phyloP scores from a whole-genome alignment of 2,888 invertebrate species.

The Tanypteryx hageni region DNA sequence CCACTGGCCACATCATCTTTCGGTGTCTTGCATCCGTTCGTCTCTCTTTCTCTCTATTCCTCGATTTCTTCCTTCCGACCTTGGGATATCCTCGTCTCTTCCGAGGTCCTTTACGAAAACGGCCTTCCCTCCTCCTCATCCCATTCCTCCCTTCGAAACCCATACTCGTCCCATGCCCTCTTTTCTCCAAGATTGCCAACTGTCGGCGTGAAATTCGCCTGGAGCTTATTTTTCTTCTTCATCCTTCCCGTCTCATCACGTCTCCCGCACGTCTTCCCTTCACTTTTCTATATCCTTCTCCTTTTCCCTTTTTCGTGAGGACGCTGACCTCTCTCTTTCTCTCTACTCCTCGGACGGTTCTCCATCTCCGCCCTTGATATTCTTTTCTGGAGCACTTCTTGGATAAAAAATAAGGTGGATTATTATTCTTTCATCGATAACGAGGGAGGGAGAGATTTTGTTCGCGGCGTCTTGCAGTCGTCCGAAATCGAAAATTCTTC shows the following conservation, averaged over 20 bases:
- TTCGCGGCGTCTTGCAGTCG: too few species aligned
- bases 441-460: neutral
- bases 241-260: neutral
- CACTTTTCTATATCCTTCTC: too few species aligned
- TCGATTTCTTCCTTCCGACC: neutral
- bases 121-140: neutral
- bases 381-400: neutral
- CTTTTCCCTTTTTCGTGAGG: too few species aligned
- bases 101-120: neutral
- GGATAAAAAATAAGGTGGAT: neutral
- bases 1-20: neutral
- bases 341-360: neutral
- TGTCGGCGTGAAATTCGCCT: constrained; percentile 8
- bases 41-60: neutral
- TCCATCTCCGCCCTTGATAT: neutral
- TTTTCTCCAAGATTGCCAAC: constrained; percentile 40
- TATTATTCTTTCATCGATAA: neutral
- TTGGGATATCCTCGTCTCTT: neutral
- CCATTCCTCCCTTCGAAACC: neutral
- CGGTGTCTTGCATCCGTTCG: neutral
- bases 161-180: neutral
- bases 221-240: neutral
- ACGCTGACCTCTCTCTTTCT: neutral
- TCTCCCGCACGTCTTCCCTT: neutral
- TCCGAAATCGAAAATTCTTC: neutral